phyloP scores from a whole-genome alignment of 2,888 invertebrate species.

The Rhorus exstirpatorius region DNA sequence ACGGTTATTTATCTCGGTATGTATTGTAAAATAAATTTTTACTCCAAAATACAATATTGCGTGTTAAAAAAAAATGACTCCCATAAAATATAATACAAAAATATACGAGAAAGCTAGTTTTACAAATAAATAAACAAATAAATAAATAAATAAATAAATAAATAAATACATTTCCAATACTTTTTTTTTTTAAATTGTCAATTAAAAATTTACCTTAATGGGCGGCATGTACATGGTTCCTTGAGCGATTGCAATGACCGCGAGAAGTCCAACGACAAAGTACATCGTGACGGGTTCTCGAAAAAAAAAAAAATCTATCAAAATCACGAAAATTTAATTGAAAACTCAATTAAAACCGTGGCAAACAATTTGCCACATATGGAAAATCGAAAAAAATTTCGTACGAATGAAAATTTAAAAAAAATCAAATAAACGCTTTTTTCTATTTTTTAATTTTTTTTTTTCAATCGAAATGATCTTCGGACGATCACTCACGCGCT shows the following conservation, averaged over 20 bases:
- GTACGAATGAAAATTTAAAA: neutral
- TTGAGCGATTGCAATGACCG: slow-evolving; percentile 71
- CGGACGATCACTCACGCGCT: neutral
- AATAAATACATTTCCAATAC: neutral
- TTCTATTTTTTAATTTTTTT: too few species aligned
- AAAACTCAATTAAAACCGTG: neutral
- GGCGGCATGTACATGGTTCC: slow-evolving; percentile 77
- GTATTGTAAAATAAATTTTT: neutral
- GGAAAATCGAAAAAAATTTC: too few species aligned
- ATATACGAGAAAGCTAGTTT: too few species aligned
- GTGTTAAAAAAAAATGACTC: too few species aligned
- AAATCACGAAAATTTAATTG: slow-evolving; percentile 10
- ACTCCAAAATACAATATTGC: neutral
- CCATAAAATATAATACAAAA: neutral
- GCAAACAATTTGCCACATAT: too few species aligned
- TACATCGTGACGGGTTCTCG: slow-evolving; percentile 69
- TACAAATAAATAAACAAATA: too few species aligned
- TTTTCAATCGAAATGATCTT: neutral
- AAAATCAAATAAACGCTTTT: too few species aligned
- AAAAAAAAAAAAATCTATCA: slow-evolving; percentile 5
- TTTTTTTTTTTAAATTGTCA: neutral
- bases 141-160: neutral
- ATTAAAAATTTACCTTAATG: slow-evolving; percentile 75
- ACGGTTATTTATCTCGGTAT: neutral
- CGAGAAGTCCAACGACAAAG: slow-evolving; percentile 72